A percentile compares a stretch with the other conserved stretches of the same genome.
Conservation (phyloP, 2,797 vertebrate genomes). For the Mormyrus hasselquistii region DNA sequence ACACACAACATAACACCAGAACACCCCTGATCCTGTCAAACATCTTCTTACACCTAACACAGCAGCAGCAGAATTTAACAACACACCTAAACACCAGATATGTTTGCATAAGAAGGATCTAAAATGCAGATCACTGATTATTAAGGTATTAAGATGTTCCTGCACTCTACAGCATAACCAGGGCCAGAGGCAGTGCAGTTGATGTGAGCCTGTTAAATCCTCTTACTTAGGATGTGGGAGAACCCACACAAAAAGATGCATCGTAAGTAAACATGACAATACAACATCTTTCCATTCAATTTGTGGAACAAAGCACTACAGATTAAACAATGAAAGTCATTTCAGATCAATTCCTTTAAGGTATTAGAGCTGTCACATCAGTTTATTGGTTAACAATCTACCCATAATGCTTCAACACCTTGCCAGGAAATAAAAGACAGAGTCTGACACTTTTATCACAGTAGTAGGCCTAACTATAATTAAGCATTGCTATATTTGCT, state of each 20-base stretch:
- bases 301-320: neutral
- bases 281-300: neutral
- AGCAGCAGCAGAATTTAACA: neutral
- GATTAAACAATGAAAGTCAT: neutral
- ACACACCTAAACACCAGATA: neutral
- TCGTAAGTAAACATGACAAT: neutral
- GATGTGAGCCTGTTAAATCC: neutral
- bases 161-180: neutral
- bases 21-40: neutral
- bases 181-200: neutral
- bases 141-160: neutral
- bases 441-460: neutral
- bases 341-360: neutral
- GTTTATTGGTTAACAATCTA: neutral
- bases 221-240: neutral
- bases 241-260: neutral
- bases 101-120: neutral
- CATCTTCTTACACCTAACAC: neutral
- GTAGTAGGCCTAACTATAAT: neutral
- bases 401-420: neutral
- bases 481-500: neutral
- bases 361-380: neutral
- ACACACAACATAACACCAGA: neutral
- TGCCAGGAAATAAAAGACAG: neutral
- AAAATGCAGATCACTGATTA: neutral